Base-by-base conservation (phyloP, 2,888 invertebrate genomes). In the Ennomos quercinarius region DNA sequence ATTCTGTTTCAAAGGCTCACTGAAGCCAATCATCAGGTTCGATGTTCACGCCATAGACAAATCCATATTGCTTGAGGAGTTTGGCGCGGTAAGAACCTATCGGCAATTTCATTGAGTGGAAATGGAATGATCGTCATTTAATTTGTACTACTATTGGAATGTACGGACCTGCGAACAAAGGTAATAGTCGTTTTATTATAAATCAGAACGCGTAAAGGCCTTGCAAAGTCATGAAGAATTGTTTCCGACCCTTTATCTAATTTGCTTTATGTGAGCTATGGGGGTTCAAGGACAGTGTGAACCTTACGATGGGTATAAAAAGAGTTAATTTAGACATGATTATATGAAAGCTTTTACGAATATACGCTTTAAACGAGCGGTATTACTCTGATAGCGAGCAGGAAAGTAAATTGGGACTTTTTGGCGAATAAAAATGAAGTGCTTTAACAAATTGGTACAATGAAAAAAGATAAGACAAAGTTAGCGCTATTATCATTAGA, bases 211-310 rank as follows among this genome's bases (percentile, higher is more conserved):
- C 64, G 63, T 61, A 61, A 64, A 64, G 60, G 56, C 68, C 53
- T 64, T 64, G 66, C 66, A 42, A 61, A 66, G 64, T 67, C 68
- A 65, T 68, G 66, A 63, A 65, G 68, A 65, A 66, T 68, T 62
- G 66, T 61, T 68, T 68, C 66, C 66, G 63, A 56, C 56, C 63
- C 64, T 66, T 68, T 63, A 66, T 64, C 68, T 68, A 62, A 68
- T 68, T 68, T 64, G 57, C 58, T 63, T 58, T 46, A 44, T 47
- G 57, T 55, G 44, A 44, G 61, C 62, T 39, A 63, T 63, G 59
- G 54, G 46, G 63, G 64, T 53, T 59, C 64, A 68, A 66, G 64
- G 66, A 38, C 55, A 51, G 58, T 45, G 62, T 57, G 57, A 63
- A 57, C 62, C 57, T 65, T 56, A 63, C 47, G 52, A 45, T 42